A percentile compares a stretch with the other conserved stretches of the same genome.
Conservation (phyloP, 2,113 vertebrate species). For the Lipophrys pholis region DNA sequence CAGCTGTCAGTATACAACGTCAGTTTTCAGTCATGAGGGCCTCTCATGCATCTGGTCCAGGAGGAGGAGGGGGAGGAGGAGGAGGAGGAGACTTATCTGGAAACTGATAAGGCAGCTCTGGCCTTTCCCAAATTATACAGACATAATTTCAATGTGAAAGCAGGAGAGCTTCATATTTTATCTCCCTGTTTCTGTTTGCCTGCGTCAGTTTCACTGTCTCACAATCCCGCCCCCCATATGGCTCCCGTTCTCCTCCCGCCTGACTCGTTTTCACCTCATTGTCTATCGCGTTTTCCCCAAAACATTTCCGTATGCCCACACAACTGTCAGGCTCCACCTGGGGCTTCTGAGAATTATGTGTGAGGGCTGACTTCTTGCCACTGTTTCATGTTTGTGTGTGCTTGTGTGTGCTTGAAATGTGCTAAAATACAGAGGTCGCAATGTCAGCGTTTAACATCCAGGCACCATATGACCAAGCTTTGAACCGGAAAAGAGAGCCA, state of each 20-base stretch:
- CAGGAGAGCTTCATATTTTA: conserved; percentile 54
- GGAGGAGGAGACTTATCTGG: conserved; percentile 51
- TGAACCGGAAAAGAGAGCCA: conserved; percentile 62
- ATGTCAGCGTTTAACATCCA: conserved; percentile 55
- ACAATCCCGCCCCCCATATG: conserved; percentile 26
- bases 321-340: conserved; percentile 53
- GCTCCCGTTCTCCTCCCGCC: conserved; percentile 10
- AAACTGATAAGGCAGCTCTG: conserved; percentile 48
- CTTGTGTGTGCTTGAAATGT: conserved; percentile 5
- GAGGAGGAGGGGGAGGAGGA: conserved; percentile 28
- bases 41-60: conserved; percentile 40
- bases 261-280: conserved; percentile 42
- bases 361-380: conserved; percentile 17
- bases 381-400: conserved; percentile 34
- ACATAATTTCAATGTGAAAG: conserved; percentile 69
- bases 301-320: conserved; percentile 48
- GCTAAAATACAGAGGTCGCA: conserved; percentile 49
- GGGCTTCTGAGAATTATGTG: conserved; percentile 26
- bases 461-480: conserved; percentile 49
- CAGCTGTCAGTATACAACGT: conserved; percentile 39
- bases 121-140: conserved; percentile 54
- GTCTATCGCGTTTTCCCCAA: conserved; percentile 43
- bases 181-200: conserved; percentile 39
- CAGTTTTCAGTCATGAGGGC: conserved; percentile 51
- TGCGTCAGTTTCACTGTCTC: conserved; percentile 31